Evolutionary conservation across 2,888 invertebrate species (phyloP), one percentile per base, ranked within the genome.

Genomic region (Ornithoptera priamus): DNA sequence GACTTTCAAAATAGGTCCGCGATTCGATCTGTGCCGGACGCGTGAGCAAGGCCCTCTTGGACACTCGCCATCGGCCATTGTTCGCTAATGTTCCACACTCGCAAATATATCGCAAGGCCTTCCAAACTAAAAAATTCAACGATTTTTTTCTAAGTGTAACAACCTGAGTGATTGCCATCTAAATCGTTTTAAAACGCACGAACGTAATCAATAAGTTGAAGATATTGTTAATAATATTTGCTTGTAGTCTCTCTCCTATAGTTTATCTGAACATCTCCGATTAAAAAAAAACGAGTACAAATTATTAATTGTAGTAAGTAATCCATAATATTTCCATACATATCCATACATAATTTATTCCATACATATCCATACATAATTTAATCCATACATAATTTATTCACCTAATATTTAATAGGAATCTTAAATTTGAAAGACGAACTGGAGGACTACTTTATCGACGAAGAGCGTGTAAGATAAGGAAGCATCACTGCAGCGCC

Each of bases 1-100:
- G 74, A 71, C 69, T 71, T 71, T 73, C 69, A 73, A 74, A 72
- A 73, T 73, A 71, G 68, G 71, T 71, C 67, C 66, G 71, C 70
- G 69, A 65, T 69, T 62, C 63, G 72, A 72, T 73, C 65, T 63
- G 60, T 24, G 59, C 66, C 50, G 62, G 62, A 50, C 59, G 53
- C 46, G 50, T 36, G 60, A 53, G 67, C 67, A 53, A 57, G 67
- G 30, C 30, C 70, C 67, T 20, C 66, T 70, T 70, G 70, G 70
- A 70, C 70, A 60, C 30, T 67, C 70, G 70, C 70, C 70, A 70
- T 70, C 59, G 53, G 6, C 56, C 20, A 63, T 70, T 63, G 70
- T 70, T 60, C 53, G 59, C 58, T 57, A 20, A 62, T 57, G 57
- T 58, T 15, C 22, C 30, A 24, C 24, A 17, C 18, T 7, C 53